Evolutionary conservation across 2,113 vertebrate species (phyloP).

Genomic region (Nibea coibor): DNA sequence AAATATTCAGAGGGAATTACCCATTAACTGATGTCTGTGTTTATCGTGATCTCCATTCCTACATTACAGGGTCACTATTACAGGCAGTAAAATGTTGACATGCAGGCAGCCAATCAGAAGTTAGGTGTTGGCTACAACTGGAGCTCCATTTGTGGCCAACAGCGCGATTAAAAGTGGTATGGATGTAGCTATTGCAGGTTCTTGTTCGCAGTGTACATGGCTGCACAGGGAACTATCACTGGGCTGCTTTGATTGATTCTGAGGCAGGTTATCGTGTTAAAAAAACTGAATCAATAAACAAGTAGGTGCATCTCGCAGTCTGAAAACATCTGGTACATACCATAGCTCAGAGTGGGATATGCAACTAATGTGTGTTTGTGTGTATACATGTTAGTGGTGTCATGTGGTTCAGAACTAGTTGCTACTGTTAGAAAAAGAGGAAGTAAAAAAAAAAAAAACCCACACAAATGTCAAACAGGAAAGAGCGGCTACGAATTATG

Average conservation of each 20-base stretch:
- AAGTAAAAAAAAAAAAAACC: neutral
- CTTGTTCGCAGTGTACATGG: neutral
- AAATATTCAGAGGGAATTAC: too few relatives aligned
- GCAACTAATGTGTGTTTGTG: neutral
- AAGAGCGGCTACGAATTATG: slow-evolving; percentile 8
- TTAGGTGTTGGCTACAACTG: neutral
- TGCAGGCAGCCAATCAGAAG: too few relatives aligned
- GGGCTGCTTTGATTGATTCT: neutral
- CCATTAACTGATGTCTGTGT: too few relatives aligned
- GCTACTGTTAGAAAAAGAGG: neutral
- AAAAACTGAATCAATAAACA: neutral
- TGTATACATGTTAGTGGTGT: neutral
- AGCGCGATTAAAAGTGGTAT: neutral
- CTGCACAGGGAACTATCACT: neutral
- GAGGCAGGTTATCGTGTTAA: neutral
- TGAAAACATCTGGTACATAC: neutral
- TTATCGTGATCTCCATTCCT: too few relatives aligned
- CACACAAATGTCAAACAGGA: neutral
- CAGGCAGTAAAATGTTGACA: neutral
- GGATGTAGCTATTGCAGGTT: neutral
- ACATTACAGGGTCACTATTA: too few relatives aligned
- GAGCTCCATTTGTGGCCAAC: neutral
- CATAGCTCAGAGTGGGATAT: too few relatives aligned
- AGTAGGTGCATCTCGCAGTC: too few relatives aligned
- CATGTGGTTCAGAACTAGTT: slow-evolving; percentile 1